Evolutionary conservation across 2,113 vertebrate genomes (phyloP).

Genomic region (Ahaetulla prasina): DNA sequence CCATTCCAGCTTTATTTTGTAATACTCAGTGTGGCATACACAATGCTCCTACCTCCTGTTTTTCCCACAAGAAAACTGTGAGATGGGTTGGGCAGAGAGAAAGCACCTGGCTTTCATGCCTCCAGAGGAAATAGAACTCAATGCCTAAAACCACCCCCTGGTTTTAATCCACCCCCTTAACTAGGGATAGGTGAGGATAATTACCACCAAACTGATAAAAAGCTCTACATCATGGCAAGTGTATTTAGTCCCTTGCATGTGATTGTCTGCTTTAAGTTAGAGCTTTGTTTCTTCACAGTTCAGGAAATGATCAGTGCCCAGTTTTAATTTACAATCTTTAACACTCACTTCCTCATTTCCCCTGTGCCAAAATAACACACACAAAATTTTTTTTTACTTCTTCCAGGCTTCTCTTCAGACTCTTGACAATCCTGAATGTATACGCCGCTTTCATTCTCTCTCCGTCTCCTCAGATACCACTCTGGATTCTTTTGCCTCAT

Average conservation of each 20-base stretch:
- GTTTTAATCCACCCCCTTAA: neutral
- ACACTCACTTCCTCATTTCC: neutral
- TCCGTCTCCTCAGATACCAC: constrained; percentile 85
- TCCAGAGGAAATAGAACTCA: neutral
- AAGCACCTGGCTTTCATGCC: neutral
- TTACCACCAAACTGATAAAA: neutral
- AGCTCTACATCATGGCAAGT: neutral
- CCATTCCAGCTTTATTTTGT: neutral
- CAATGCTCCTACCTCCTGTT: neutral
- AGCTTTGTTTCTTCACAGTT: neutral
- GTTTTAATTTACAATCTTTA: neutral
- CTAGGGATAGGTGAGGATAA: neutral
- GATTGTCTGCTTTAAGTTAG: neutral
- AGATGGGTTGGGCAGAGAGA: neutral
- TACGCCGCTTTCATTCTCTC: constrained; percentile 83
- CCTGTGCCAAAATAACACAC: neutral
- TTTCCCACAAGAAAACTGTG: neutral
- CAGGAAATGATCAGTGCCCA: neutral
- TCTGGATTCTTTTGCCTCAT: constrained; percentile 82
- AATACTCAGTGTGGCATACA: neutral
- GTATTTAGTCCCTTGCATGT: neutral
- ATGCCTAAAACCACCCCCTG: neutral
- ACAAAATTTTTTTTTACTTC: neutral
- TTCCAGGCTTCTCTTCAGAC: constrained; percentile 54
- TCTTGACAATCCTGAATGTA: constrained; percentile 71